phyloP scores from a whole-genome alignment of 1,140 invertebrate genomes.

The Protaetia brevitarsis region DNA sequence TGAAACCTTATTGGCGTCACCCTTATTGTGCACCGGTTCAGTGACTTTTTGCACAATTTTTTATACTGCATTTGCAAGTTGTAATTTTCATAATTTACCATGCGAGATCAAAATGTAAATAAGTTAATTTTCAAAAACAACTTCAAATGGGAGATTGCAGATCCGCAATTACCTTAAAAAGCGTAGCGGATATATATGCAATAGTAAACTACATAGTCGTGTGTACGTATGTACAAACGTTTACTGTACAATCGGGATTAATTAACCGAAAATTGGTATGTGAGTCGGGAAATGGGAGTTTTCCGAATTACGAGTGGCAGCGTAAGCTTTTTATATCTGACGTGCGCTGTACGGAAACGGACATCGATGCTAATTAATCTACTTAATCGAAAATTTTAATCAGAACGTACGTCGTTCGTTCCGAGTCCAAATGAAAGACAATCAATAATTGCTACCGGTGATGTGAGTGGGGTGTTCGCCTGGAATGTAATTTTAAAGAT shows the following conservation, averaged over 20 bases:
- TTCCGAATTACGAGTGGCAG: conserved; percentile 25
- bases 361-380: conserved; percentile 29
- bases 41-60: no score
- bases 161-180: no score
- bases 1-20: no score
- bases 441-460: not conserved
- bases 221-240: no score
- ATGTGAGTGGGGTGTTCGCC: not conserved
- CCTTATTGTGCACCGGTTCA: no score
- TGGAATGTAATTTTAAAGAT: conserved; percentile 15
- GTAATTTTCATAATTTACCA: no score
- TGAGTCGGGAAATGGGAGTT: conserved; percentile 30
- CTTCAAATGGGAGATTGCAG: no score
- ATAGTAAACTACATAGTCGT: no score
- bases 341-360: conserved; percentile 19
- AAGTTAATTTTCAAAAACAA: no score
- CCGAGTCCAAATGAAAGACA: conserved; percentile 3
- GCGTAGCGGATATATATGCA: no score
- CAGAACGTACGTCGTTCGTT: conserved; percentile 3
- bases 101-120: no score
- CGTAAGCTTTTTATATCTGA: conserved; percentile 27
- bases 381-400: conserved; percentile 32
- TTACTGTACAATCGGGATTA: conserved; percentile 16
- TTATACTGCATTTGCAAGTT: no score
- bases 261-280: conserved; percentile 29